Base-by-base conservation (phyloP, 1,140 invertebrate genomes). In the Sesamia nonagrioides region DNA sequence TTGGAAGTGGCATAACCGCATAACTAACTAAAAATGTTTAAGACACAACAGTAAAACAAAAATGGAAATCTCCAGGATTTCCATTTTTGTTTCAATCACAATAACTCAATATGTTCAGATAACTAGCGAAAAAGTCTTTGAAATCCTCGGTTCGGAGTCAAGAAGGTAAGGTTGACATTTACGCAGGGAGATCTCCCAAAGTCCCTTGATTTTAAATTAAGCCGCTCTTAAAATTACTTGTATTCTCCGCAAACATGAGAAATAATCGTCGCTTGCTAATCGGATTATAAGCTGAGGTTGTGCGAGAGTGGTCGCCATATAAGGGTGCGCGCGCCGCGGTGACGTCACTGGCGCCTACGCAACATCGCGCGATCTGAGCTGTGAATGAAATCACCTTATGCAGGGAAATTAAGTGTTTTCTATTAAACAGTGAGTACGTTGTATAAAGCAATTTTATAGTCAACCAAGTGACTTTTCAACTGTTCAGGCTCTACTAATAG, bases 331-430 rank as follows among this genome's bases (percentile, higher is more conserved):
- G 66, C 18, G 77, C n/a, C 18, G 40, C 17, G 77, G 52, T 72
- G 50, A 61, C 77, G 77, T 78, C 77, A 78, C 15, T 40, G 37
- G 68, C 77, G 54, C 77, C 66, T 40, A 72, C 77, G 66, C 37
- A 40, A 13, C 40, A 18, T 66, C 63, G 27, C 27, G 27, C 27
- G 27, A 27, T 27, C 27, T 50, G 50, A 17, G 45, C 60, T 56
- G 61, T 78, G 66, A 78, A 78, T 78, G 54, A 78, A 78, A 78
- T 78, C 77, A 78, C 48, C 66, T 52, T 17, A 18, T 42, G 37
- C 21, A 50, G 66, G 27, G 35, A 69, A 69, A 50, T 15, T 48
- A 48, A 17, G 40, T 68, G 8, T 13, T 45, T 68, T 21, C 17
- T 68, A 6, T 13, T n/a, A 6, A n/a, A 2, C 35, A 60, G 11